Evolutionary conservation across 35 echinoderm and acorn worm genomes (phyloP).

Genomic region (Stichopus chloronotus): DNA sequence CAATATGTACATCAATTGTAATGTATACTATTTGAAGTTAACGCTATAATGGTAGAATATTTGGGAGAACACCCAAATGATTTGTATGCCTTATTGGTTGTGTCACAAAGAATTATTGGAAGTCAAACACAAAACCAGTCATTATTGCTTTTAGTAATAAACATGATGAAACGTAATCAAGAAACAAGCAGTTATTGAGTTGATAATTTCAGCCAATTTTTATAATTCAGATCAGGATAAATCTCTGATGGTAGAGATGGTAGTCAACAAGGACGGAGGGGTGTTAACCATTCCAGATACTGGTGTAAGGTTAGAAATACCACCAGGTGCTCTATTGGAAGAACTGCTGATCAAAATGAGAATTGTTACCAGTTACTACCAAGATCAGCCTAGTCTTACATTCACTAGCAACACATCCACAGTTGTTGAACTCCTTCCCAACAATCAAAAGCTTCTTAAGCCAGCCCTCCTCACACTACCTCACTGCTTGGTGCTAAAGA

Average conservation of each 20-base stretch:
- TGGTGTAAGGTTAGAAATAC: not conserved
- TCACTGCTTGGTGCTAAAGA: not conserved
- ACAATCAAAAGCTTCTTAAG: not conserved
- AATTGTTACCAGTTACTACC: not conserved
- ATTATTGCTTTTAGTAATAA: no score
- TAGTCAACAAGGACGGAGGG: not conserved
- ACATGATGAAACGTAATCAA: no score
- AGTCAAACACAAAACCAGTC: no score
- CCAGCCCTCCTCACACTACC: not conserved
- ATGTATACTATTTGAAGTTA: no score
- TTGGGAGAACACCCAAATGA: no score
- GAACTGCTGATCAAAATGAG: not conserved
- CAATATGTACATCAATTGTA: no score
- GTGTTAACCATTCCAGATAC: not conserved
- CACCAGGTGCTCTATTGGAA: not conserved
- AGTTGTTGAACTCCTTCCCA: not conserved
- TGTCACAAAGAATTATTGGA: no score
- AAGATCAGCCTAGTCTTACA: not conserved
- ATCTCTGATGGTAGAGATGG: not conserved
- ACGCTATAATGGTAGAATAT: no score
- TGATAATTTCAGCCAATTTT: no score
- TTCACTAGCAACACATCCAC: slow-evolving; percentile 17
- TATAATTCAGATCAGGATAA: not conserved
- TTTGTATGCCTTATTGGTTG: no score
- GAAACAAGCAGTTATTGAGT: no score